Percentiles rank a stretch among this genome's conserved stretches.
Evolutionary conservation across 2,888 invertebrate species (phyloP).

Genomic region (Apoderus coryli): DNA sequence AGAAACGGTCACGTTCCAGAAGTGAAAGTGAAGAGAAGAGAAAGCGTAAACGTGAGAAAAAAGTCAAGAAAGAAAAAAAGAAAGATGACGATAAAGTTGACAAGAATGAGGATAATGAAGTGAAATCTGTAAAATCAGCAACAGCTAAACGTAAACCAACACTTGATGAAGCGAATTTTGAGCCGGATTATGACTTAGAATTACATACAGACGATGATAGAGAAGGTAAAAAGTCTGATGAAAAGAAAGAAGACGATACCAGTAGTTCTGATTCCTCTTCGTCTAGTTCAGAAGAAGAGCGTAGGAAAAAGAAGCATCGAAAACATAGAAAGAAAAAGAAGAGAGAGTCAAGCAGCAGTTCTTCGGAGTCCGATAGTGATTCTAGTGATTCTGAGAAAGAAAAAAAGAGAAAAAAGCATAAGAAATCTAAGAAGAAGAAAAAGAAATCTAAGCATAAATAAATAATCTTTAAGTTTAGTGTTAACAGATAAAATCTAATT

Average conservation of each 20-base stretch:
- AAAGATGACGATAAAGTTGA: constrained; percentile 23
- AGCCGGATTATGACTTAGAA: constrained; percentile 60
- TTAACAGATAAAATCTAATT: no score
- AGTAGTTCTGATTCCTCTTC: constrained; percentile 31
- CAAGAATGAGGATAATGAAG: constrained; percentile 26
- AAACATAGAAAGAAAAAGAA: constrained; percentile 41
- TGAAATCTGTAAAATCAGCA: constrained; percentile 28
- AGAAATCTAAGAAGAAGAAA: constrained; percentile 58
- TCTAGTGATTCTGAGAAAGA: constrained; percentile 50
- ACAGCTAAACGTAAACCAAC: constrained; percentile 45
- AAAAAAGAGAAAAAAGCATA: constrained; percentile 54
- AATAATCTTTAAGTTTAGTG: no score
- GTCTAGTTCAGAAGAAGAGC: constrained; percentile 29
- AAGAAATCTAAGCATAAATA: constrained; percentile 51
- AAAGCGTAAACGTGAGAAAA: constrained; percentile 32
- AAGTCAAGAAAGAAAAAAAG: constrained; percentile 33
- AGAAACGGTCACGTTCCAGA: constrained; percentile 22
- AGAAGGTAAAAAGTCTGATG: constrained; percentile 31
- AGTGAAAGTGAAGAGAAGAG: constrained; percentile 24
- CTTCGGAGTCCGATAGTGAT: constrained; percentile 46
- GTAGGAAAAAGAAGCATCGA: constrained; percentile 28
- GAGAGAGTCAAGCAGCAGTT: constrained; percentile 42
- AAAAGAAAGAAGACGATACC: constrained; percentile 27
- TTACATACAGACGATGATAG: constrained; percentile 34
- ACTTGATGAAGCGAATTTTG: constrained; percentile 58